A percentile compares a stretch with the other conserved stretches of the same genome.
Evolutionary conservation across 2,113 vertebrate genomes (phyloP).

Genomic region (Dipodomys merriami): DNA sequence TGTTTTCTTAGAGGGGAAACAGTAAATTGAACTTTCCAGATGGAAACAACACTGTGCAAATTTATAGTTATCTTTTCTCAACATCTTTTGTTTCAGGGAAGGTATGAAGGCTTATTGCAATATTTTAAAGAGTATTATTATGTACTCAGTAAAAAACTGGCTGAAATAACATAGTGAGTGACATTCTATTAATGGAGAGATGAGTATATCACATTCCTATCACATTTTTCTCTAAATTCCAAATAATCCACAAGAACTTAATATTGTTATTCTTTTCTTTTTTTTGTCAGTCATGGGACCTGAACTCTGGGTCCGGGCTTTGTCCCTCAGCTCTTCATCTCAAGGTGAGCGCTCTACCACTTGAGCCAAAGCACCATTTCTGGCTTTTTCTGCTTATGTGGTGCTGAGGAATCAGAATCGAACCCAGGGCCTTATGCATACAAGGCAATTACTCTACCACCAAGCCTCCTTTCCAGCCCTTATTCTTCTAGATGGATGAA

Average conservation of each 20-base stretch:
- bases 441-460: too few relatives aligned
- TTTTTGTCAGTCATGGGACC: too few relatives aligned
- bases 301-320: too few relatives aligned
- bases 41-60: neutral
- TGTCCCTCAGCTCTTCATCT: too few relatives aligned
- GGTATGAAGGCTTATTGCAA: neutral
- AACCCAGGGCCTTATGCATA: too few relatives aligned
- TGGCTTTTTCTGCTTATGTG: too few relatives aligned
- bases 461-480: neutral
- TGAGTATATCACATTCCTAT: neutral
- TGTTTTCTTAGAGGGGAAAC: neutral
- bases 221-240: neutral
- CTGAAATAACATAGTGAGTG: neutral
- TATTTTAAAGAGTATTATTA: neutral
- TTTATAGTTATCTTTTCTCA: neutral
- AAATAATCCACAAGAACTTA: neutral
- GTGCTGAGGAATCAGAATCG: too few relatives aligned
- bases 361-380: too few relatives aligned
- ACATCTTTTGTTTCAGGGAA: neutral
- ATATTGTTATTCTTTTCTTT: too few relatives aligned
- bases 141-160: neutral
- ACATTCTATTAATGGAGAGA: neutral
- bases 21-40: slow-evolving; percentile 2
- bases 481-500: neutral
- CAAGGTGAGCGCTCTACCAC: too few relatives aligned